Percentiles rank a stretch among this genome's conserved stretches.
Conservation (phyloP, 2,888 invertebrate genomes). For the Phyllotreta striolata region DNA sequence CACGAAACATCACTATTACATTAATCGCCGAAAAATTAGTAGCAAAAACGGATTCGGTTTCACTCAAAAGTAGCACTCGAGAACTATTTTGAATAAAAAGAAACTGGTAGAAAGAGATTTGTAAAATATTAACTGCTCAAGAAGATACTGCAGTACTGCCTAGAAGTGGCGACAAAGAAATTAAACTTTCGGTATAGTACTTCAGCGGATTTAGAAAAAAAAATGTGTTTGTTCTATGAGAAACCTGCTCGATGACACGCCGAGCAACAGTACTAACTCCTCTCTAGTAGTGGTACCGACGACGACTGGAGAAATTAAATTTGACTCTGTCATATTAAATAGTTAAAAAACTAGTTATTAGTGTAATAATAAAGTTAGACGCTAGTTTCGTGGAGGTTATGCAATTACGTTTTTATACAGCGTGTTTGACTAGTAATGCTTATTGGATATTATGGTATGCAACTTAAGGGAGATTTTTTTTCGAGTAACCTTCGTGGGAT, state of each 20-base stretch:
- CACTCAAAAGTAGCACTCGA: constrained; percentile 3
- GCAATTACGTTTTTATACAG: constrained; percentile 32
- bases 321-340: constrained; percentile 39
- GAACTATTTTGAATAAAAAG: background rate
- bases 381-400: constrained; percentile 39
- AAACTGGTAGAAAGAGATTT: background rate
- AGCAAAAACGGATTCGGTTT: constrained; percentile 8
- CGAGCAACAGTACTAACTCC: constrained; percentile 12
- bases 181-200: background rate
- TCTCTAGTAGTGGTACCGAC: constrained; percentile 25
- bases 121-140: background rate
- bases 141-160: too few relatives aligned
- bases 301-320: constrained; percentile 40
- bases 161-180: background rate
- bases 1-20: constrained; percentile 46
- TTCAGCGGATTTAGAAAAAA: too few relatives aligned
- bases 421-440: background rate
- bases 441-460: too few relatives aligned
- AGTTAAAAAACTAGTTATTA: constrained; percentile 46
- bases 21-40: constrained; percentile 12
- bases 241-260: background rate
- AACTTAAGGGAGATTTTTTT: too few relatives aligned
- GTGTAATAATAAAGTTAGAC: constrained; percentile 38
- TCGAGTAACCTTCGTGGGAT: too few relatives aligned
- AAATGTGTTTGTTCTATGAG: too few relatives aligned